Evolutionary conservation across 2,888 invertebrate genomes (phyloP), one percentile per base, ranked within the genome.

Genomic region (Plutella xylostella): DNA sequence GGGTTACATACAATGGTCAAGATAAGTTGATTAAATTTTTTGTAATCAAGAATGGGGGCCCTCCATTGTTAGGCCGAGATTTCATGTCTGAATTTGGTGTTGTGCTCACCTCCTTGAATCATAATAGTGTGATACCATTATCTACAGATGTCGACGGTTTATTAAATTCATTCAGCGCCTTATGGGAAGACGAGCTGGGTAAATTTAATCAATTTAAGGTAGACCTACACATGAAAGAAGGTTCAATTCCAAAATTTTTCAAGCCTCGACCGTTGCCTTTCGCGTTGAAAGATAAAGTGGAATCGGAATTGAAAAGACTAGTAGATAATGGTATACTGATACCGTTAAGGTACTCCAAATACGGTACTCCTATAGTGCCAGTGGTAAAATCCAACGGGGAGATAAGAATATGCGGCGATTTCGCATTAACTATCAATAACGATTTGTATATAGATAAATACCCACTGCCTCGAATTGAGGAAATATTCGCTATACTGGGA

Each of bases 371-470:
- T 15, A 35, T 15, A 5, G 55, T 56, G 9, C 50, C 51, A 15
- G 51, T 55, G 15, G 15, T 52, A 9, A 53, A 52, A 44, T 37
- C 15, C 12, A 19, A 35, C 19, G 19, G 19, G 6, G 19, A 35
- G 18, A 35, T 35, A 5, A 35, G 35, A 15, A 7, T 35, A 18
- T 35, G 35, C 19, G 35, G 18, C 2, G 35, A 35, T 15, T 35
- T 18, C 19, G 15, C 35, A 15, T 17, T 17, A 11, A 35, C 35
- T 12, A 6, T 35, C 5, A 35, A 35, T 35, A 35, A 35, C 5
- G 19, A 15, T 15, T 15, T 35, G 12, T 12, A 18, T 15, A 12
- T 35, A 17, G 35, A 35, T 4, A 35, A 35, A 19, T 35, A 35
- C 12, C 35, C 35, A 11, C 11, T 35, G 35, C 35, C 35, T 35